Conservation (phyloP, 2,113 vertebrate genomes). For the Vulpes ferrilata region DNA sequence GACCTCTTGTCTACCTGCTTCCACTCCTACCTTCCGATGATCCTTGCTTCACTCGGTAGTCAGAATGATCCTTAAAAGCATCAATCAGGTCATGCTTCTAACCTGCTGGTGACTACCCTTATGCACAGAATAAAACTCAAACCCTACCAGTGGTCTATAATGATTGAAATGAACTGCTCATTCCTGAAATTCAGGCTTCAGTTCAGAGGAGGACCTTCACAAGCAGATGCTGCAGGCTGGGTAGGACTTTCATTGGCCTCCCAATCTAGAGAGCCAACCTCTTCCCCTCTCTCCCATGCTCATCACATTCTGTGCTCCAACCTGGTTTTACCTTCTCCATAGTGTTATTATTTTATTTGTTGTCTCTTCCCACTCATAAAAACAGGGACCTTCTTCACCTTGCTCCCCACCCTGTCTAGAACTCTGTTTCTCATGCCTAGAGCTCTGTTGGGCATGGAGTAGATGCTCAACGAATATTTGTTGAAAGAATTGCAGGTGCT, state of each 20-base stretch:
- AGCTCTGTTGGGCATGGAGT: not conserved
- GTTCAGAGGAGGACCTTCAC: not conserved
- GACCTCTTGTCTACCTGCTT: not conserved
- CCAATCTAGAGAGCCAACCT: too few relatives aligned
- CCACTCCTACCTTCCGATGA: not conserved
- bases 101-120: not conserved
- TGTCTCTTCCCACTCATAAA: not conserved
- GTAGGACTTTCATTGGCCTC: not conserved
- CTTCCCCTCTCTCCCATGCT: not conserved
- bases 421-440: not conserved
- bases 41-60: not conserved
- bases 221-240: accelerated
- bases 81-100: not conserved
- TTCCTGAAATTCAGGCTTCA: not conserved
- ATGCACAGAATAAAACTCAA: not conserved
- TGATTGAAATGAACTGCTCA: not conserved
- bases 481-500: not conserved
- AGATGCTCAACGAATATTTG: not conserved
- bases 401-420: not conserved
- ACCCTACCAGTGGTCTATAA: not conserved
- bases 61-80: not conserved
- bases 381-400: not conserved
- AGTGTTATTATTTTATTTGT: not conserved
- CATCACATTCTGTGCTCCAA: not conserved
- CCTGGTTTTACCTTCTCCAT: not conserved